Conservation (phyloP, 1,140 invertebrate species). For the Zaprionus camerounensis region DNA sequence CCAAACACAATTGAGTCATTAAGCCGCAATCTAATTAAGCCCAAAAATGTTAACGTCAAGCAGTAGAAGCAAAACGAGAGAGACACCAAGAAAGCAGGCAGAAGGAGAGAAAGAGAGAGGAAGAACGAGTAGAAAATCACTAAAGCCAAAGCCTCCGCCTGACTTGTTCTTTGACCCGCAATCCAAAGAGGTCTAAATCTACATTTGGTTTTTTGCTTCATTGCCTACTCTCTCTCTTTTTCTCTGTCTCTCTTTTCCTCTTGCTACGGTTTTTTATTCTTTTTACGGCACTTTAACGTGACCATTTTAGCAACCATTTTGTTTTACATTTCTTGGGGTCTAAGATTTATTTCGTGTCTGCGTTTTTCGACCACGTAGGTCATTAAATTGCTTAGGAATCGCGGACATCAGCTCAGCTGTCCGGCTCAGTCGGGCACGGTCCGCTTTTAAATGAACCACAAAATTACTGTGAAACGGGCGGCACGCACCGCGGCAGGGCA, state of each 20-base stretch:
- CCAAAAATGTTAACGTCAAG: slow-evolving; percentile 72
- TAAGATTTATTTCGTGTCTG: slow-evolving; percentile 79
- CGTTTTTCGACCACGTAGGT: slow-evolving; percentile 71
- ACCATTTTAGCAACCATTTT: slow-evolving; percentile 61
- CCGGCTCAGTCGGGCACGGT: slow-evolving; percentile 26
- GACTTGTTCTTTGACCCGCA: slow-evolving; percentile 64
- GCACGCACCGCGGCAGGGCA: slow-evolving; percentile 48
- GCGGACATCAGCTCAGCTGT: slow-evolving; percentile 52
- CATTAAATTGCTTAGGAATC: slow-evolving; percentile 81
- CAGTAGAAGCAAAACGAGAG: slow-evolving; percentile 33
- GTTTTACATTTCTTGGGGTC: slow-evolving; percentile 55
- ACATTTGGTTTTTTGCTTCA: not conserved
- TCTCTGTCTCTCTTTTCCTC: not conserved
- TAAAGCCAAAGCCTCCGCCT: not conserved
- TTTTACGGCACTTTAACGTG: slow-evolving; percentile 78
- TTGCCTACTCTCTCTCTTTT: not conserved
- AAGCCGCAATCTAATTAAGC: slow-evolving; percentile 80
- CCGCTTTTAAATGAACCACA: slow-evolving; percentile 73
- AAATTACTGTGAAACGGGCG: slow-evolving; percentile 66
- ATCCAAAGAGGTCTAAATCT: slow-evolving; percentile 29
- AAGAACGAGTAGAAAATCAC: not conserved
- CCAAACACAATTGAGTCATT: slow-evolving; percentile 81
- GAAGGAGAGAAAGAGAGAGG: not conserved
- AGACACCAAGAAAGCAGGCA: slow-evolving; percentile 17
- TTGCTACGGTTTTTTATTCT: slow-evolving; percentile 3